Percentiles rank a stretch among this genome's conserved stretches.
phyloP scores from a whole-genome alignment of 2,113 vertebrate species.

The Menidia beryllina region DNA sequence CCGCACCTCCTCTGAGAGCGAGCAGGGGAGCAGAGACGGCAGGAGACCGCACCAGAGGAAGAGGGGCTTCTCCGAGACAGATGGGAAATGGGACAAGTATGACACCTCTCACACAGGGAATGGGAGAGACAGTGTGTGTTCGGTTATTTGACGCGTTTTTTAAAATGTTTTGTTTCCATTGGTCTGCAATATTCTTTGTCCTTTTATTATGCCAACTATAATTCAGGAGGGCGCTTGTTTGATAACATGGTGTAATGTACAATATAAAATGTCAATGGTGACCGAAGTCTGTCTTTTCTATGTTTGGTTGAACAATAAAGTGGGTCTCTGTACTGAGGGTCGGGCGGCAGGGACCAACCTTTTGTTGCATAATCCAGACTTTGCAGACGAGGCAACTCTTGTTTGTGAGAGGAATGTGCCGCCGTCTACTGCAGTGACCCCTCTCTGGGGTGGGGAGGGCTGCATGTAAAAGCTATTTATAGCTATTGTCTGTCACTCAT shows the following conservation, averaged over 20 bases:
- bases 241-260: neutral
- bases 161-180: conserved; percentile 33
- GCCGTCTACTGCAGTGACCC: conserved; percentile 33
- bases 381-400: conserved; percentile 62
- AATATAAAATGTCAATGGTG: neutral
- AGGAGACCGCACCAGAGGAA: conserved; percentile 55
- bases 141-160: conserved; percentile 10
- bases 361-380: conserved; percentile 69
- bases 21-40: conserved; percentile 61
- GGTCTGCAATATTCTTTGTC: conserved; percentile 41
- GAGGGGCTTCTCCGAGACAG: conserved; percentile 76
- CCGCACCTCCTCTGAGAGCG: conserved; percentile 77
- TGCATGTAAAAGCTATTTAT: neutral
- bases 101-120: conserved; percentile 53
- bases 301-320: neutral
- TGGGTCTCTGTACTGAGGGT: conserved; percentile 7
- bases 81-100: conserved; percentile 78
- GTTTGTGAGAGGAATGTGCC: conserved; percentile 50
- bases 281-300: neutral
- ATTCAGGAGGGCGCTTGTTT: neutral
- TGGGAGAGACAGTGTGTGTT: conserved; percentile 55
- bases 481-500: neutral
- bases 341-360: conserved; percentile 3
- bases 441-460: conserved; percentile 12
- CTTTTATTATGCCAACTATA: conserved; percentile 12